Evolutionary conservation across 2,888 invertebrate genomes (phyloP).

Genomic region (Herminia tarsipennalis): DNA sequence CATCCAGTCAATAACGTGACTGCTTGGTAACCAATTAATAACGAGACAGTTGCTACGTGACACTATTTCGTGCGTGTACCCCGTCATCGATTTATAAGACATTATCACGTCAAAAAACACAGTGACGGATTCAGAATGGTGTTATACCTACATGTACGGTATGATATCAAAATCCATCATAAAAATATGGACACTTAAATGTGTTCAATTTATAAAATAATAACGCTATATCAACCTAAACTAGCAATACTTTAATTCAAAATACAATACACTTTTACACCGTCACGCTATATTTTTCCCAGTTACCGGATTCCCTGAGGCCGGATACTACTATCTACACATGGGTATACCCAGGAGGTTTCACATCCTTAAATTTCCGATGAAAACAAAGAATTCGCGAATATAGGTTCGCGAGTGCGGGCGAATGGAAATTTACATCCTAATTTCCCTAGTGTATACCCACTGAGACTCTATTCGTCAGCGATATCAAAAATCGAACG

Average conservation of each 20-base stretch:
- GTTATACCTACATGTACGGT: too few relatives aligned
- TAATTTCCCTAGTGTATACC: constrained; percentile 82
- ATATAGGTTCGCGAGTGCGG: constrained; percentile 71
- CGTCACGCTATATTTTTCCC: constrained; percentile 7
- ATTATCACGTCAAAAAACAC: too few relatives aligned
- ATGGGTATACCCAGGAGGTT: constrained; percentile 59
- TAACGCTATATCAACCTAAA: background rate
- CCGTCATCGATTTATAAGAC: too few relatives aligned
- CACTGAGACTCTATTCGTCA: constrained; percentile 70
- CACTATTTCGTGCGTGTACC: too few relatives aligned
- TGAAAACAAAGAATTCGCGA: constrained; percentile 82
- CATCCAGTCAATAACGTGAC: too few relatives aligned
- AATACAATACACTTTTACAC: constrained; percentile 3
- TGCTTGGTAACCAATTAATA: too few relatives aligned
- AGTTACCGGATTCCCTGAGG: constrained; percentile 22
- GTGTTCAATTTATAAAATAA: too few relatives aligned
- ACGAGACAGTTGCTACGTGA: too few relatives aligned
- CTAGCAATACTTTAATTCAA: background rate
- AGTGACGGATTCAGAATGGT: too few relatives aligned
- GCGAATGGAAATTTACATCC: constrained; percentile 83
- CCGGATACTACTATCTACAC: constrained; percentile 45
- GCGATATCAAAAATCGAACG: constrained; percentile 69
- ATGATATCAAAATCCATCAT: too few relatives aligned
- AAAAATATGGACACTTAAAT: too few relatives aligned
- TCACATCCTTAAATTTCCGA: constrained; percentile 78